A percentile compares a stretch with the other conserved stretches of the same genome.
These are phyloP conservation scores for Sebastes vulpes DNA, from an alignment of 2,797 vertebrate genomes.

Conservation along the genomic window DNA sequence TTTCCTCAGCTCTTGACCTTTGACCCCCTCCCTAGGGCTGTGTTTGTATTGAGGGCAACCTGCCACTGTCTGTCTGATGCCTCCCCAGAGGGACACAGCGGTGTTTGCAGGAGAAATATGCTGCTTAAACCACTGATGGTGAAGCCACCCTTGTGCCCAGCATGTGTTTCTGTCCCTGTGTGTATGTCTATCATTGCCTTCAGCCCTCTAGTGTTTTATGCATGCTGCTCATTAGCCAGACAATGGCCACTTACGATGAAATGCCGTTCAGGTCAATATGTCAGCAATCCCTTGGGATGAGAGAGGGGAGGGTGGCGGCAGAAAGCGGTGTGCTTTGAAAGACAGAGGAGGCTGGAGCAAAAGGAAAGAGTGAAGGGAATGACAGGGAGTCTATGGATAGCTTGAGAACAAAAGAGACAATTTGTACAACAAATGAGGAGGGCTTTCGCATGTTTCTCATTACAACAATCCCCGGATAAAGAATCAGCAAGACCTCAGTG, in stretches of 20 bases:
- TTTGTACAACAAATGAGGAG: slow-evolving; percentile 2
- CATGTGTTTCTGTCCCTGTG: slow-evolving; percentile 28
- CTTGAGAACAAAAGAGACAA: slow-evolving; percentile 12
- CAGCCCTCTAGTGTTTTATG: slow-evolving; percentile 64
- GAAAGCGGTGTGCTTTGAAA: slow-evolving; percentile 14
- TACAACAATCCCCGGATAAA: slow-evolving; percentile 4
- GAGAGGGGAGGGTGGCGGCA: slow-evolving; percentile 31
- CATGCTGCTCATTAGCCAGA: slow-evolving; percentile 74
- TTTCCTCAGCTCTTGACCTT: slow-evolving; percentile 72
- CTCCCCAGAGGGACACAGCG: slow-evolving; percentile 28
- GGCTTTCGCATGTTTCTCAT: not conserved
- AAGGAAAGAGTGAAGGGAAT: slow-evolving; percentile 19
- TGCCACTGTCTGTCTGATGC: slow-evolving; percentile 53
- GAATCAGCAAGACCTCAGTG: slow-evolving; percentile 10
- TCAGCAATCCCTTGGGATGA: slow-evolving; percentile 59
- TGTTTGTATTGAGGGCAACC: slow-evolving; percentile 62
- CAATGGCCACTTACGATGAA: slow-evolving; percentile 67
- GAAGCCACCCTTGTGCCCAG: slow-evolving; percentile 35
- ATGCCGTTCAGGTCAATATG: slow-evolving; percentile 68
- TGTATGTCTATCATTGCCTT: slow-evolving; percentile 63
- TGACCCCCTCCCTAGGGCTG: slow-evolving; percentile 49
- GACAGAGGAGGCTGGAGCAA: slow-evolving; percentile 9
- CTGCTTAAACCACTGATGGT: slow-evolving; percentile 39
- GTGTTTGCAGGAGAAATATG: slow-evolving; percentile 51
- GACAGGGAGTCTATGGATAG: not conserved